Evolutionary conservation across 1,140 invertebrate species (phyloP).

Genomic region (Kradibia gibbosae): DNA sequence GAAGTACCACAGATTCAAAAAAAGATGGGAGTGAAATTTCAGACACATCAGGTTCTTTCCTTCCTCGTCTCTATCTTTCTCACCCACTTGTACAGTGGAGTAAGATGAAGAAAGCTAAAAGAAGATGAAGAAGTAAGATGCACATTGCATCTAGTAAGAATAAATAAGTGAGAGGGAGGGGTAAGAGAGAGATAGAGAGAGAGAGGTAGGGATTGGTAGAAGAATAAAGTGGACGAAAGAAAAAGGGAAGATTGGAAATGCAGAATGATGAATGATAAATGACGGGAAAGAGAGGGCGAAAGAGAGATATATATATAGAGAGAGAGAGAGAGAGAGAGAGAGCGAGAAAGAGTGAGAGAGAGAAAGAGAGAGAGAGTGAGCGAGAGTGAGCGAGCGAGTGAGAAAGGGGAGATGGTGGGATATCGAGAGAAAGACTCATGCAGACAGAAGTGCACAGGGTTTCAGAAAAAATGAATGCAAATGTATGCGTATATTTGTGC

Average conservation of each 20-base stretch:
- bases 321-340: not conserved
- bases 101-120: constrained; percentile 24
- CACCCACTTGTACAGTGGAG: not conserved
- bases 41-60: constrained; percentile 8
- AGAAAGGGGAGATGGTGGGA: not conserved
- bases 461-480: constrained; percentile 3
- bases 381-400: not conserved
- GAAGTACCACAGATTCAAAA: not conserved
- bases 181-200: not conserved
- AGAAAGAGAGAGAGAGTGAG: not conserved
- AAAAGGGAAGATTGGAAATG: constrained; percentile 14
- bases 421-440: not conserved
- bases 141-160: not conserved
- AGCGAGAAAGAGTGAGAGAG: not conserved
- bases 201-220: not conserved
- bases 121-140: too few relatives aligned
- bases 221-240: constrained; percentile 43
- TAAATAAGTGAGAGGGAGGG: not conserved
- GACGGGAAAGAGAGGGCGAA: constrained; percentile 40
- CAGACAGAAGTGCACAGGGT: not conserved
- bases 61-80: not conserved
- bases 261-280: constrained; percentile 49
- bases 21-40: constrained; percentile 18
- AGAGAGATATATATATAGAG: not conserved
- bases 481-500: not conserved